Evolutionary conservation across 2,797 vertebrate species (phyloP).

Genomic region (Falco biarmicus): DNA sequence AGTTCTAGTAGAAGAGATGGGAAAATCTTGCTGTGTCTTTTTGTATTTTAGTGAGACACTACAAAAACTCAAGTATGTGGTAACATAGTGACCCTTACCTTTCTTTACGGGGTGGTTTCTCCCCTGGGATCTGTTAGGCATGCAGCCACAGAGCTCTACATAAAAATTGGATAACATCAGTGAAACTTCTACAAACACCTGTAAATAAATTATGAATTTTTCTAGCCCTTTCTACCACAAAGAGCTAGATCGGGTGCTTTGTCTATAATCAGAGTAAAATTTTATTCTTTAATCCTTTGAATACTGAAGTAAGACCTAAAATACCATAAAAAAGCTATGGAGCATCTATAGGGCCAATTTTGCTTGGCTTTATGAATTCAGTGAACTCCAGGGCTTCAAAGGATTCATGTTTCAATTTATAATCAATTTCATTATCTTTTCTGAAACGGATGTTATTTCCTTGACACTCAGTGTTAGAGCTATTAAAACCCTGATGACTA

Average conservation of each 20-base stretch:
- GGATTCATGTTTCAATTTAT: background rate
- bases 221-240: background rate
- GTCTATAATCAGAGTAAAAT: background rate
- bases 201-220: background rate
- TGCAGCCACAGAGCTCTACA: background rate
- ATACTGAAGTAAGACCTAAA: background rate
- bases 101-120: background rate
- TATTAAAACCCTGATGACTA: background rate
- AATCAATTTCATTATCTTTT: background rate
- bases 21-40: background rate
- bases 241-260: background rate
- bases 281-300: background rate
- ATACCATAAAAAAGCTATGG: background rate
- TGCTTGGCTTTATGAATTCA: background rate
- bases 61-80: background rate
- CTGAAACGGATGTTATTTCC: background rate
- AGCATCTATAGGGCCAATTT: background rate
- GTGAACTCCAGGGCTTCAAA: background rate
- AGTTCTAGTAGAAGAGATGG: background rate
- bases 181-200: background rate
- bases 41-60: background rate
- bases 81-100: background rate
- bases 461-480: background rate
- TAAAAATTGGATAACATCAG: background rate
- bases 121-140: background rate